Percentiles rank a stretch among this genome's conserved stretches.
These are phyloP conservation scores for Drepana falcataria DNA, from an alignment of 2,888 invertebrate species.

Conservation along the genomic window DNA sequence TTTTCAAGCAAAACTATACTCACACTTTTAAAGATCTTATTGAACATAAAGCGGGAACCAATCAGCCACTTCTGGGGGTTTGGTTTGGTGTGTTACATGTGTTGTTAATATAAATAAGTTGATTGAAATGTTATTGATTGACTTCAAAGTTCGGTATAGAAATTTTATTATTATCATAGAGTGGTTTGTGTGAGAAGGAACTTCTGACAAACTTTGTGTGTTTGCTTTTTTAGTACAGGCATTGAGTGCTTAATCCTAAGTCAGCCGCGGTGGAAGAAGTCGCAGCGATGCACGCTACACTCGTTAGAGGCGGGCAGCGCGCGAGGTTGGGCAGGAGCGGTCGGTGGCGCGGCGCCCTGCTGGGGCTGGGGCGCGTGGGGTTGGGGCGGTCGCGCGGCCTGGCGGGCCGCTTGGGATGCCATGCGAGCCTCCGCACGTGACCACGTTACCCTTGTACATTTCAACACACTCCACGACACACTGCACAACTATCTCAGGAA, in stretches of 20 bases:
- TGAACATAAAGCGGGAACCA: too few relatives aligned
- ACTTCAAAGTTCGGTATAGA: too few relatives aligned
- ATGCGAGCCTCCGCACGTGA: slow-evolving; percentile 89
- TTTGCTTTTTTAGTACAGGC: slow-evolving; percentile 76
- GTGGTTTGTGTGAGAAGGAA: too few relatives aligned
- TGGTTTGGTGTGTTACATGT: too few relatives aligned
- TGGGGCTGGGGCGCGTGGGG: slow-evolving; percentile 89
- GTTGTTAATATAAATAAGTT: too few relatives aligned
- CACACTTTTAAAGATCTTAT: too few relatives aligned
- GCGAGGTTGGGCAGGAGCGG: slow-evolving; percentile 84
- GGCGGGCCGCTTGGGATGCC: slow-evolving; percentile 91
- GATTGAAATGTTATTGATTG: too few relatives aligned
- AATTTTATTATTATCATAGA: too few relatives aligned
- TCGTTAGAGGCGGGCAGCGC: slow-evolving; percentile 92
- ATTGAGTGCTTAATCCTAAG: slow-evolving; percentile 88
- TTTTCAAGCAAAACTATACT: too few relatives aligned
- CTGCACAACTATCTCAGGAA: slow-evolving; percentile 94
- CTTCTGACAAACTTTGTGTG: too few relatives aligned
- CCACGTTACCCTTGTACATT: slow-evolving; percentile 92
- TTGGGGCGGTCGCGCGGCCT: slow-evolving; percentile 80
- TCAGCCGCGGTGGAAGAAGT: slow-evolving; percentile 92
- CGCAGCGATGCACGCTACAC: slow-evolving; percentile 92
- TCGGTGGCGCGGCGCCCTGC: slow-evolving; percentile 84
- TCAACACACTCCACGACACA: slow-evolving; percentile 89
- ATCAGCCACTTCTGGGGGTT: too few relatives aligned